Base-by-base conservation (phyloP, 2,888 invertebrate genomes). In the Drosophila prolongata region DNA sequence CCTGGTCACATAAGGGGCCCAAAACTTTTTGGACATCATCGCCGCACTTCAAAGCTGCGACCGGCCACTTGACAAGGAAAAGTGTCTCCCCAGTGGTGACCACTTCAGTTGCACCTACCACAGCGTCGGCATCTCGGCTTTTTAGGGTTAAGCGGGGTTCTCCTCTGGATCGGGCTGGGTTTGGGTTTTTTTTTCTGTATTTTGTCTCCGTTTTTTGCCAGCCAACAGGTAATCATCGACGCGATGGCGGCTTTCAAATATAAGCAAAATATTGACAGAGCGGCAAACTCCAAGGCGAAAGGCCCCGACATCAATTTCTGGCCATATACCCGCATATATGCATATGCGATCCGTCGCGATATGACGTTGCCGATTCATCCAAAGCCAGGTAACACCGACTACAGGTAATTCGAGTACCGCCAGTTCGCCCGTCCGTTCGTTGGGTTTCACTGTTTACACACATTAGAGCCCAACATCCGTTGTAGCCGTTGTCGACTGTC, bases 221-320 rank as follows among this genome's bases (percentile, higher is more conserved):
- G 62, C 44, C 60, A 27, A 60, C 74, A 70, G 66, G 74, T 64
- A 67, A 60, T 66, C 76, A 75, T 49, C 49, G 62, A 35, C 44
- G 49, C 59, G 69, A 75, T 62, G 59, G 68, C 65, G 71, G 67
- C 66, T 77, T 62, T 67, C 56, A 72, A 71, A 76, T 37, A 80
- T 71, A 86, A 83, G 76, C 79, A 83, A 88, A 87, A 87, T 87
- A 89, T 87, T 87, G 88, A 87, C 87, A 88, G 70, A 88, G 87
- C 82, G 87, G 89, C 86, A 80, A 70, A 62, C 74, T 79, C 82
- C 58, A 80, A 85, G 79, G 80, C 75, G 55, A 70, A 79, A 78
- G 81, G 67, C 71, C 72, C 81, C 88, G 89, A 77, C 83, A 61
- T 54, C 40, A 14, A 66, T 70, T 59, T 60, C 57, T 69, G 72